A percentile compares a stretch with the other conserved stretches of the same genome.
Conservation (phyloP, 2,888 invertebrate species). For the Hofmannophila pseudospretella region DNA sequence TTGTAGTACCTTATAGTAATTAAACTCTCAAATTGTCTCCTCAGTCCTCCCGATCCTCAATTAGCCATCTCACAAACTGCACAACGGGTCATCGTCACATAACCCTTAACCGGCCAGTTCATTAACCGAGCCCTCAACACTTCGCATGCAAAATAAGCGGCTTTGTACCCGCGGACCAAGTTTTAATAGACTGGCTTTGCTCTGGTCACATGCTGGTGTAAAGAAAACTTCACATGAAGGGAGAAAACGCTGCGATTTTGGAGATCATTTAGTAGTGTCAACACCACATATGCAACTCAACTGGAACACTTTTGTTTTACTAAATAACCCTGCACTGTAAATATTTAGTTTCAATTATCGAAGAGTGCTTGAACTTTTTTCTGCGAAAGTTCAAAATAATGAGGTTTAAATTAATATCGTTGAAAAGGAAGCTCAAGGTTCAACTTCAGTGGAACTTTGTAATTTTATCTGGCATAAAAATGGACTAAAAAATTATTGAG, state of each 20-base stretch:
- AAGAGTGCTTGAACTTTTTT: no score
- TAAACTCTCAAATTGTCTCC: no score
- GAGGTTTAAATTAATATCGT: no score
- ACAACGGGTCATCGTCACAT: slow-evolving; percentile 2
- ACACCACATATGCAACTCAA: no score
- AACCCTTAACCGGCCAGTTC: slow-evolving; percentile 5
- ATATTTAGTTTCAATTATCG: no score
- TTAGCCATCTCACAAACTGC: background rate
- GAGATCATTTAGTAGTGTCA: no score
- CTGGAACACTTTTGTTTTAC: no score
- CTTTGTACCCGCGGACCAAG: slow-evolving; percentile 15
- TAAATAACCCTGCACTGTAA: no score
- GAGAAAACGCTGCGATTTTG: background rate
- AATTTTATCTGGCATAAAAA: background rate
- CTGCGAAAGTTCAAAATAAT: no score
- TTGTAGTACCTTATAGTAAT: no score
- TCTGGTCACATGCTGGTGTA: slow-evolving; percentile 3
- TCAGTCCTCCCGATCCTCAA: background rate
- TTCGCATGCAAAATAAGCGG: slow-evolving; percentile 19
- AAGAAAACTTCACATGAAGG: background rate
- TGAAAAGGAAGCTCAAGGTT: no score
- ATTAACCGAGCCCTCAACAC: slow-evolving; percentile 9
- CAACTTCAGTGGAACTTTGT: background rate
- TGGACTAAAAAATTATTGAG: background rate
- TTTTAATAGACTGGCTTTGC: slow-evolving; percentile 23